Evolutionary conservation across 2,113 vertebrate genomes (phyloP).

Genomic region (Oncorhynchus kisutch): DNA sequence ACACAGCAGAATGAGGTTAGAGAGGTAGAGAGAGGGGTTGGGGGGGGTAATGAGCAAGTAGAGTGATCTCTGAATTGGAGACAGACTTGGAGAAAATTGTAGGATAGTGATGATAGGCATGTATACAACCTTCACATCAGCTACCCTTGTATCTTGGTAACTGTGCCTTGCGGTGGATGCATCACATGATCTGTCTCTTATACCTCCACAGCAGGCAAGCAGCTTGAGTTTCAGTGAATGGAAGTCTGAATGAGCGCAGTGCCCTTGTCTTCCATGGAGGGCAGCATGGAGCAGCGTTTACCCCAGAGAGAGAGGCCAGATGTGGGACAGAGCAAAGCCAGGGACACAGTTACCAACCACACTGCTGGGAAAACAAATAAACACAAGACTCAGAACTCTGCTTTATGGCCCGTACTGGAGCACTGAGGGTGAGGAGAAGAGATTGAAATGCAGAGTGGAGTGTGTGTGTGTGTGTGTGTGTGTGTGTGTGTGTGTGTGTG

Average conservation of each 20-base stretch:
- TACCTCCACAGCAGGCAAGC: not conserved
- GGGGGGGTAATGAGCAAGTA: not conserved
- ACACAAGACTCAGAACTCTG: constrained; percentile 18
- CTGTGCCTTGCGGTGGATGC: no score
- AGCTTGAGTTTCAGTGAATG: not conserved
- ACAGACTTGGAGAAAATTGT: no score
- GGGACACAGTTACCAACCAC: constrained; percentile 35
- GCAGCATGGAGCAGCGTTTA: constrained; percentile 56
- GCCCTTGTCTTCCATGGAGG: constrained; percentile 44
- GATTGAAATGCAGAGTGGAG: no score
- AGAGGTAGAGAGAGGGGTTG: not conserved
- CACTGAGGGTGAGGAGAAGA: not conserved
- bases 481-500: no score
- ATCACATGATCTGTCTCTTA: not conserved
- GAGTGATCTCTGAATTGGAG: not conserved
- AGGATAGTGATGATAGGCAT: no score
- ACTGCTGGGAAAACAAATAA: constrained; percentile 52
- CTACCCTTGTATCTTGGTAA: no score
- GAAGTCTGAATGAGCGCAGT: constrained; percentile 15
- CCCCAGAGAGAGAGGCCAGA: constrained; percentile 49
- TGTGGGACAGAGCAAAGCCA: constrained; percentile 52
- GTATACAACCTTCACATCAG: no score
- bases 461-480: no score
- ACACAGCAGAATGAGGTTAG: not conserved
- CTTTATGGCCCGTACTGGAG: constrained; percentile 15